Evolutionary conservation across 2,888 invertebrate species (phyloP), one percentile per base, ranked within the genome.

Genomic region (Timandra comae): DNA sequence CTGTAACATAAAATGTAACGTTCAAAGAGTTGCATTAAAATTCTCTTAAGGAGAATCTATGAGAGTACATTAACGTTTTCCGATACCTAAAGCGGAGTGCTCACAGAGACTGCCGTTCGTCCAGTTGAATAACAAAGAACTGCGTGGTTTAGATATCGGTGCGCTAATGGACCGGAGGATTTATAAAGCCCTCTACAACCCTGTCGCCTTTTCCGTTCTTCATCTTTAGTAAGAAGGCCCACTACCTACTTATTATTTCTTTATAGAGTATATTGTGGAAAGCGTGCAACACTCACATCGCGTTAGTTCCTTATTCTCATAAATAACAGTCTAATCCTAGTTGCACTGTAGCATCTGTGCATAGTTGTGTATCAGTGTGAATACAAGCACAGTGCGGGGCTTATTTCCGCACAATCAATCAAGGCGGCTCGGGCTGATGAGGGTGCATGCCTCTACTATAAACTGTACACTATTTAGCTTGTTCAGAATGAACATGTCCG

Each of bases 61-160:
- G 63, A 46, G 66, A 73, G 52, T 72, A 77, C 77, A 80, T 80
- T 80, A 81, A 73, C 75, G 75, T 81, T 80, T 80, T 77, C 74
- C 80, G 76, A 81, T 81, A 81, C 71, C 76, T 73, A 73, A 75
- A 76, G 76, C 72, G 67, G 62, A 72, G 72, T 67, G 65, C 70
- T 72, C 68, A 61, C 67, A 47, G 52, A 46, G 47, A 24, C 24
- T 10, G 9, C 43, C 41, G 41, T 51, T 64, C 63, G 74, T 75
- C 74, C 68, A 62, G 68, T 69, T 66, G 72, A 78, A 79, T 81
- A 76, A 79, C 77, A 84, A 84, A 82, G 77, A 80, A 77, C 69
- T 75, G 75, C 65, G 72, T 73, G 63, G 63, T 68, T 73, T 63
- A 73, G 72, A 74, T 77, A 78, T 78, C 72, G 72, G 59, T 69